These are phyloP conservation scores for Tipula unca DNA, from an alignment of 2,888 invertebrate species.

Conservation along the genomic window DNA sequence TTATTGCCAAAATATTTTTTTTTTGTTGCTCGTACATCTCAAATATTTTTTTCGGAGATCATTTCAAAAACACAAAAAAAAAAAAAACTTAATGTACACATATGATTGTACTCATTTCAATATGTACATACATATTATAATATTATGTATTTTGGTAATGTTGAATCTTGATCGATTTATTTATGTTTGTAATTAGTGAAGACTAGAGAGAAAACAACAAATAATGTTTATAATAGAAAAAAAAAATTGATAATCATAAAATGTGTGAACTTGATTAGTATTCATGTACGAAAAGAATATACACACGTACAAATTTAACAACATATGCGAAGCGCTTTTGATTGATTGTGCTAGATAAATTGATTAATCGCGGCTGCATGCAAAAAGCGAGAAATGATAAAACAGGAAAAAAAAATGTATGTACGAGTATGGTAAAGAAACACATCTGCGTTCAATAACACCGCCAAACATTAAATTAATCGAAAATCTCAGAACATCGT, in stretches of 20 bases:
- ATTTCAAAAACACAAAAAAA: not conserved
- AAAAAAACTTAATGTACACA: conserved; percentile 14
- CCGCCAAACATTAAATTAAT: not conserved
- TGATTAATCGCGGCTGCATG: not conserved
- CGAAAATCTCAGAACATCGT: not conserved
- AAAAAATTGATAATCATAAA: not conserved
- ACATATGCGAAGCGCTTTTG: not conserved
- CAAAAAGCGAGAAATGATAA: not conserved
- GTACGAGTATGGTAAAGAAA: not conserved
- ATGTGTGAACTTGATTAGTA: not conserved
- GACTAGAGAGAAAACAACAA: not conserved
- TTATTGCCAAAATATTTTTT: not conserved
- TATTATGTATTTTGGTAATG: not conserved
- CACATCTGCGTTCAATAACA: not conserved
- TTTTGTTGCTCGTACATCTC: not conserved
- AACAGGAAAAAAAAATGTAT: not conserved
- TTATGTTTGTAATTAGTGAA: not conserved
- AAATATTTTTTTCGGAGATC: not conserved
- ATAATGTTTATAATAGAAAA: not conserved
- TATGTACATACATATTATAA: too few relatives aligned
- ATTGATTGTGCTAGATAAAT: not conserved
- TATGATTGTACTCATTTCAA: not conserved
- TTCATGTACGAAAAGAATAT: not conserved
- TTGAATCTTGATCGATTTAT: not conserved
- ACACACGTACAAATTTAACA: not conserved